Evolutionary conservation across 1,140 invertebrate genomes (phyloP).

Genomic region (Neodiprion virginianus): DNA sequence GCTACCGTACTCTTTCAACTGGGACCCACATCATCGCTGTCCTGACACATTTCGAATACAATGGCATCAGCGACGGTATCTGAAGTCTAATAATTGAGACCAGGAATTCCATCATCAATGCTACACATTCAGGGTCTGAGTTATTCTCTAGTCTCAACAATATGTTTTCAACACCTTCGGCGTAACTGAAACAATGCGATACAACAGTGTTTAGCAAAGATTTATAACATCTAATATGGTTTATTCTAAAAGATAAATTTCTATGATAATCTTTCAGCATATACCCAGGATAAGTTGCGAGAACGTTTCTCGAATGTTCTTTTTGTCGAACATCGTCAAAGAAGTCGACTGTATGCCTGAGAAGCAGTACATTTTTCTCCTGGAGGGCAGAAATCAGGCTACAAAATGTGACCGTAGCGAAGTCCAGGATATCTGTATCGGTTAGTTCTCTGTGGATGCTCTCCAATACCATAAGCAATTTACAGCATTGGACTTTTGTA

Average conservation of each 20-base stretch:
- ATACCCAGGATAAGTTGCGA: constrained; percentile 44
- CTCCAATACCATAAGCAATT: constrained; percentile 66
- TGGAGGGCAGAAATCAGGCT: constrained; percentile 59
- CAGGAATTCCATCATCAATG: constrained; percentile 63
- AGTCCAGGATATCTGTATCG: constrained; percentile 59
- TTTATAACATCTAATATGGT: too few species aligned
- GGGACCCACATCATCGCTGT: constrained; percentile 59
- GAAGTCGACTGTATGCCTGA: constrained; percentile 65
- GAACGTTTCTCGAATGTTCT: constrained; percentile 41
- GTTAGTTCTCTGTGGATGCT: constrained; percentile 61
- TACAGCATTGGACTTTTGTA: constrained; percentile 61
- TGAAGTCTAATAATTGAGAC: constrained; percentile 56
- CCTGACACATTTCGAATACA: constrained; percentile 56
- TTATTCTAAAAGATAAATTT: too few species aligned
- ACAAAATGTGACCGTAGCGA: constrained; percentile 60
- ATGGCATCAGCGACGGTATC: constrained; percentile 44
- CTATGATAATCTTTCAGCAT: constrained; percentile 11
- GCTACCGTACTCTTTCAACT: constrained; percentile 45
- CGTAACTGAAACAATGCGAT: constrained; percentile 40
- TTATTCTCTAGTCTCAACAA: constrained; percentile 39
- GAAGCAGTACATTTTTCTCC: constrained; percentile 55
- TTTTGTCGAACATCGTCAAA: constrained; percentile 62
- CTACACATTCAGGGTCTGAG: constrained; percentile 57
- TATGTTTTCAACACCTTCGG: constrained; percentile 44
- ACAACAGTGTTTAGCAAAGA: too few species aligned